phyloP scores from a whole-genome alignment of 2,888 invertebrate species.

The Ichneumoninae sp. region DNA sequence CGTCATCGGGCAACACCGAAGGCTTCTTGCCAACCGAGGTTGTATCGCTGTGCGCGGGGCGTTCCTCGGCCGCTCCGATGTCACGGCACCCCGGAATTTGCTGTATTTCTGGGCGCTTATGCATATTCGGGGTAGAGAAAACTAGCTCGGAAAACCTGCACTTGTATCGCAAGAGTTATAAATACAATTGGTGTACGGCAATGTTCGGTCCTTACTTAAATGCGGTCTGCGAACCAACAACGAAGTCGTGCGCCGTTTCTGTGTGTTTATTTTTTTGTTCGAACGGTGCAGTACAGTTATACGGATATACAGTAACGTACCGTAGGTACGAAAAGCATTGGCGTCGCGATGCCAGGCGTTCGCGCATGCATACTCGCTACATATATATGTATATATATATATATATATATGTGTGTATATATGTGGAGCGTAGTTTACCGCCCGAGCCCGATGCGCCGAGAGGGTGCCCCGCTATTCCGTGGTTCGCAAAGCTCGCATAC shows the following conservation, averaged over 20 bases:
- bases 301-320: neutral
- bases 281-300: neutral
- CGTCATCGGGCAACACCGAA: slow-evolving; percentile 57
- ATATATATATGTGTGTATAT: neutral
- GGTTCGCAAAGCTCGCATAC: slow-evolving; percentile 33
- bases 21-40: slow-evolving; percentile 60
- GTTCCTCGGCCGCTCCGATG: slow-evolving; percentile 6
- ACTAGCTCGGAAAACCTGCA: slow-evolving; percentile 35
- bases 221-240: slow-evolving; percentile 17
- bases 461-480: slow-evolving; percentile 24
- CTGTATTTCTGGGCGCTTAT: slow-evolving; percentile 42
- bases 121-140: slow-evolving; percentile 8
- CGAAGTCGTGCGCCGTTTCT: neutral
- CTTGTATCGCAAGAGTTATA: slow-evolving; percentile 57
- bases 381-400: neutral
- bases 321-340: neutral
- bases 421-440: slow-evolving; percentile 12
- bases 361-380: neutral
- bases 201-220: slow-evolving; percentile 33
- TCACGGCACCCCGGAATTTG: slow-evolving; percentile 30
- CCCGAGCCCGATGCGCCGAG: slow-evolving; percentile 16
- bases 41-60: slow-evolving; percentile 40
- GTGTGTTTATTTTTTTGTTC: slow-evolving; percentile 7
- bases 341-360: slow-evolving; percentile 20
- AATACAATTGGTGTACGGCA: slow-evolving; percentile 50